These are phyloP conservation scores for Chiloscyllium punctatum DNA, from an alignment of 2,797 vertebrate species.

Conservation along the genomic window DNA sequence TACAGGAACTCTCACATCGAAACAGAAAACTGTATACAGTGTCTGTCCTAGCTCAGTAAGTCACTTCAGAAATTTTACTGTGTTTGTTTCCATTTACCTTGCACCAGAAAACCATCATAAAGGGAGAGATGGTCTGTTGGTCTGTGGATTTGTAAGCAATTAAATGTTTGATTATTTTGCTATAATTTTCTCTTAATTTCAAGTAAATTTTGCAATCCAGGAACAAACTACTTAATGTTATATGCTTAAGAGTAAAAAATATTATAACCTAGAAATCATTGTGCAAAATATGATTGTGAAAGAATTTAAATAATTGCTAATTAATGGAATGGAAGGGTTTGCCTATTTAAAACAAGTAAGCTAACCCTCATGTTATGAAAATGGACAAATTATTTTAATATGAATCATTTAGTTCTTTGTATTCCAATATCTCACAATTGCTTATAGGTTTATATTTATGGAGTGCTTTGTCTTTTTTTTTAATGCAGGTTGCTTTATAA, in stretches of 20 bases:
- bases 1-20: not conserved
- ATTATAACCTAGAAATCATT: not conserved
- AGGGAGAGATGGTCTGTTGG: not conserved
- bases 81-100: not conserved
- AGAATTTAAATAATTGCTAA: not conserved
- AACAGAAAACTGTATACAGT: not conserved
- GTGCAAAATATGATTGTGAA: not conserved
- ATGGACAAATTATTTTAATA: not conserved
- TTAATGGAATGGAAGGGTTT: conserved; percentile 1
- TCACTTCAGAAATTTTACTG: not conserved
- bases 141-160: not conserved
- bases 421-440: not conserved
- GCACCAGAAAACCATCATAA: not conserved
- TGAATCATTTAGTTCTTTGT: not conserved
- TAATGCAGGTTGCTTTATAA: not conserved
- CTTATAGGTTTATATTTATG: not conserved
- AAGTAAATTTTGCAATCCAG: not conserved
- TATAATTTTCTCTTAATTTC: not conserved
- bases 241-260: not conserved
- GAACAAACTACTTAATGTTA: not conserved
- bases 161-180: not conserved
- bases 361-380: not conserved
- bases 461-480: not conserved
- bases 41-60: not conserved
- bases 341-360: not conserved